Base-by-base conservation (phyloP, 2,797 vertebrate species). In the Chelon labrosus region DNA sequence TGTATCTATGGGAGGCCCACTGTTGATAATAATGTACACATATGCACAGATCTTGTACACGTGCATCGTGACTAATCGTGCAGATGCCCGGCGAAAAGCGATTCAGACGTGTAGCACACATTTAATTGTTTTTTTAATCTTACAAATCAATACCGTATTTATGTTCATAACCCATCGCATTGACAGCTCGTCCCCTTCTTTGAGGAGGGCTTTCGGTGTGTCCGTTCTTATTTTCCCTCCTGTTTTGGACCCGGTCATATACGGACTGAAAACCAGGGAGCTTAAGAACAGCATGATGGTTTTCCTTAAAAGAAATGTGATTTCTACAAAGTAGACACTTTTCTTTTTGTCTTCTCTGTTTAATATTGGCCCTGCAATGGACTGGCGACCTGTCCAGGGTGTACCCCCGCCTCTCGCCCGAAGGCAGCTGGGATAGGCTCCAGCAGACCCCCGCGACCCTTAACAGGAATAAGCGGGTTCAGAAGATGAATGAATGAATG, bases 41-140 rank as follows among this genome's bases (percentile, higher is more conserved):
- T 97, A 97, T 16, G 8, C 91, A 22, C 93, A 95, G 73, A 96
- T 96, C 38, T 56, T 94, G 65, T 61, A 68, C 0, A 88, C 86
- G 0, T 94, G 92, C 62, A 3, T 93, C 1, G 70, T 69, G 22
- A 89, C 72, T 0, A 92, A 82, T 53, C 78, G 83, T 4, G 3
- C 77, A 2, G 85, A 88, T 39, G 65, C 90, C 4, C 68, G 85
- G 22, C 74, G 13, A 41, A 95, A 94, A 81, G 93, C 93, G 4
- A 49, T 93, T 56, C 88, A 93, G 62, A 94, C 92, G 0, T 94
- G 93, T 76, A 78, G 86, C 1, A 83, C 92, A 13, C 93, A 94
- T 82, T 83, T 94, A 39, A 37, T 82, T 0, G 80, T 93, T 16
- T 94, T 78, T 42, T 39, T 93, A n/a, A 38, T 90, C 10, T 49